These are phyloP conservation scores for Nineta flava DNA, from an alignment of 2,888 invertebrate species.

Conservation along the genomic window DNA sequence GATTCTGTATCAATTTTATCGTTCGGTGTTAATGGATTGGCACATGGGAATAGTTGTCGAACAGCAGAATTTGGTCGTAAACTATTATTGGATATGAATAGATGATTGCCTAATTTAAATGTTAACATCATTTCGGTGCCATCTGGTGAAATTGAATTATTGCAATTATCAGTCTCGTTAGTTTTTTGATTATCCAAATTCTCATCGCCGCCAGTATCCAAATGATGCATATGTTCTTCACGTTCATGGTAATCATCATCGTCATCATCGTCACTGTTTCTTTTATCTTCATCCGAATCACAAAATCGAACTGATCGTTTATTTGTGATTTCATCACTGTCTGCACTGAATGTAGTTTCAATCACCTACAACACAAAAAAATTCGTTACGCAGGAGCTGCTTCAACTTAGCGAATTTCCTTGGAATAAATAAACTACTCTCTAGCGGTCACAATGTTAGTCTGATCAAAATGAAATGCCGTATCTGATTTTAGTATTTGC, in stretches of 20 bases:
- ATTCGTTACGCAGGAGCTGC: too few relatives aligned
- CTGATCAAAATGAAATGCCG: too few relatives aligned
- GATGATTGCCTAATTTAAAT: constrained; percentile 38
- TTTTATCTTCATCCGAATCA: constrained; percentile 27
- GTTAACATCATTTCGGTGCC: constrained; percentile 35
- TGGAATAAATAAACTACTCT: too few relatives aligned
- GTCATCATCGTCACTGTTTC: constrained; percentile 28
- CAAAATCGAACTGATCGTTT: constrained; percentile 50
- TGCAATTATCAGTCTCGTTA: constrained; percentile 12
- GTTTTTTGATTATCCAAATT: constrained; percentile 21
- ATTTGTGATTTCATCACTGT: constrained; percentile 30
- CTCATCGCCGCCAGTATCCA: constrained; percentile 19
- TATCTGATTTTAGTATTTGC: too few relatives aligned
- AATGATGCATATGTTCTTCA: constrained; percentile 11
- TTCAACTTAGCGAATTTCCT: too few relatives aligned
- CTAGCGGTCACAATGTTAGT: too few relatives aligned
- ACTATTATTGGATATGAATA: constrained; percentile 37
- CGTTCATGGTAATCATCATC: constrained; percentile 16
- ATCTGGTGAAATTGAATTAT: constrained; percentile 21
- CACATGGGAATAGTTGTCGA: constrained; percentile 63
- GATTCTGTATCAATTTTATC: constrained; percentile 22
- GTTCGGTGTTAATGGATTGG: constrained; percentile 37
- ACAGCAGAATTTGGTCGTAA: constrained; percentile 65
- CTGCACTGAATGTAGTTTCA: constrained; percentile 5
- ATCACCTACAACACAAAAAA: constrained; percentile 1